Evolutionary conservation across 2,888 invertebrate species (phyloP).

Genomic region (Dastarcus helophoroides): DNA sequence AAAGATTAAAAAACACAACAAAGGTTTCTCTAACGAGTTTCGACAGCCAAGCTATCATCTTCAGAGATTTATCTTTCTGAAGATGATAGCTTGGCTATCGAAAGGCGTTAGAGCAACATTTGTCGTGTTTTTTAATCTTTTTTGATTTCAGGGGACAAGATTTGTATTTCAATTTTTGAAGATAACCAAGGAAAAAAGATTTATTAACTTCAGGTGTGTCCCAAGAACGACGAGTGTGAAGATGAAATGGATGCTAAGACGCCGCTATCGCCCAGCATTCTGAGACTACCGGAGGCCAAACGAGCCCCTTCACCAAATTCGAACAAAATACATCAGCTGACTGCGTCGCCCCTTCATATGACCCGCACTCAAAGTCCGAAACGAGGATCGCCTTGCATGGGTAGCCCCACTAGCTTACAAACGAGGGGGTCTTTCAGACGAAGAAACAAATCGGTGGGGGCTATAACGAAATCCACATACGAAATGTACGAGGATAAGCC

Average conservation of each 20-base stretch:
- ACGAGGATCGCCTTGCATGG: constrained; percentile 31
- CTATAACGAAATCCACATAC: constrained; percentile 51
- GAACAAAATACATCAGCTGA: constrained; percentile 39
- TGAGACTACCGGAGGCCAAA: constrained; percentile 33
- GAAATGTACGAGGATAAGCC: constrained; percentile 81
- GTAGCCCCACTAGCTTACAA: constrained; percentile 43
- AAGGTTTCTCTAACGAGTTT: too few species aligned
- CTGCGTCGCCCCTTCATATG: constrained; percentile 41
- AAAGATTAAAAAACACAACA: too few species aligned
- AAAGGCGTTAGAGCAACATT: too few species aligned
- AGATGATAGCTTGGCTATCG: too few species aligned
- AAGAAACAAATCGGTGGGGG: constrained; percentile 55
- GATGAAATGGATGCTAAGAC: constrained; percentile 38
- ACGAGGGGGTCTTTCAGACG: constrained; percentile 44
- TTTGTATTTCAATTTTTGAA: too few species aligned
- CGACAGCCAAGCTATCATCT: too few species aligned
- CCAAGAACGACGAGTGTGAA: constrained; percentile 50
- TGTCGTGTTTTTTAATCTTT: too few species aligned
- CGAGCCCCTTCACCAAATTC: constrained; percentile 37
- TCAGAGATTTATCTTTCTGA: too few species aligned
- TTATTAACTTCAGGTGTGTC: constrained; percentile 36
- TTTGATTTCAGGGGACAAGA: too few species aligned
- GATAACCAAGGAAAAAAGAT: too few species aligned
- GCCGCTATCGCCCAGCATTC: constrained; percentile 34
- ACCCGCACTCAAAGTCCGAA: constrained; percentile 39